Evolutionary conservation across 2,113 vertebrate genomes (phyloP).

Genomic region (Pandion haliaetus): DNA sequence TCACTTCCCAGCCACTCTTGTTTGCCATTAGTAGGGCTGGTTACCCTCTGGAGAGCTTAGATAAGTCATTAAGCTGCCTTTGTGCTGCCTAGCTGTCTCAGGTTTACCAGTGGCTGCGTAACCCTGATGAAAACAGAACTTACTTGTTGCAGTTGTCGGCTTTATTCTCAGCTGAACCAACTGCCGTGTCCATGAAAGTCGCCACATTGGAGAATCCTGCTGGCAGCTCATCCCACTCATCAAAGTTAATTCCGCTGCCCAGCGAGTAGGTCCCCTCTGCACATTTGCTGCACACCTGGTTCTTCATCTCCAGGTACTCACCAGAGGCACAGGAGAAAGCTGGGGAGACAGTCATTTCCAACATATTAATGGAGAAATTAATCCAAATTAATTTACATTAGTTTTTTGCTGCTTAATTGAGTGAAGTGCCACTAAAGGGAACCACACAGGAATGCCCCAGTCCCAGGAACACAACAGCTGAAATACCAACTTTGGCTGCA

Average conservation of each 20-base stretch:
- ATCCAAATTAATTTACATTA: neutral
- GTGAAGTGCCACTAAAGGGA: neutral
- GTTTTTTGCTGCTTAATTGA: neutral
- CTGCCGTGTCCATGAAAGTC: constrained; percentile 83
- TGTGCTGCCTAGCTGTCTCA: neutral
- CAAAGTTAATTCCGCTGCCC: constrained; percentile 94
- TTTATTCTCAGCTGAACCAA: constrained; percentile 69
- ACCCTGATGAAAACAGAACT: neutral
- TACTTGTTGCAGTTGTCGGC: constrained; percentile 87
- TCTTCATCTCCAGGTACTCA: constrained; percentile 95
- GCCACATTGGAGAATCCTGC: constrained; percentile 91
- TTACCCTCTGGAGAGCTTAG: neutral
- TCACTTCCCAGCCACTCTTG: neutral
- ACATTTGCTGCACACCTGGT: constrained; percentile 92
- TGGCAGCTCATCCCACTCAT: constrained; percentile 93
- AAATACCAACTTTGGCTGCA: neutral
- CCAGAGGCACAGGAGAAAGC: constrained; percentile 94
- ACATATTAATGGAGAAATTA: neutral
- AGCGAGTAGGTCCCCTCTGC: constrained; percentile 91
- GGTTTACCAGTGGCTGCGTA: neutral
- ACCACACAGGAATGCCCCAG: neutral
- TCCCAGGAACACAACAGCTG: neutral
- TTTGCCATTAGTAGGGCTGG: neutral
- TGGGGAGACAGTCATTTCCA: constrained; percentile 47
- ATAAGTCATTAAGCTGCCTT: neutral